Conservation (phyloP, 2,888 invertebrate genomes). For the Platycnemis pennipes region DNA sequence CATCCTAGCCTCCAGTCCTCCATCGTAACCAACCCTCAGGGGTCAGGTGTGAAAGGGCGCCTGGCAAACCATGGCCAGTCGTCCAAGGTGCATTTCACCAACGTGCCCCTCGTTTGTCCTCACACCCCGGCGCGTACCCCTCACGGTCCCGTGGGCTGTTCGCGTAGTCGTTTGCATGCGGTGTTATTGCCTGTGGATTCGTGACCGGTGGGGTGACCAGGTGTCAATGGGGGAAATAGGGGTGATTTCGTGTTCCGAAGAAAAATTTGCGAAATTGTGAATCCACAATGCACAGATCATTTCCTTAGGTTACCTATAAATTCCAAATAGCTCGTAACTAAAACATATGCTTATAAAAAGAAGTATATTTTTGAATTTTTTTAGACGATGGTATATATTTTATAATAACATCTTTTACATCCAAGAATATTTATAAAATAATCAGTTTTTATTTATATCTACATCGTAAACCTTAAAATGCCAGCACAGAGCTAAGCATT, state of each 20-base stretch:
- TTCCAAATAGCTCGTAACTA: too few species aligned
- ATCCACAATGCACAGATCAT: background rate
- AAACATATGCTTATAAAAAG: too few species aligned
- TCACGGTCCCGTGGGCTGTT: background rate
- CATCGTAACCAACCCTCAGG: background rate
- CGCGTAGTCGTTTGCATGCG: background rate
- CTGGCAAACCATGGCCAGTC: background rate
- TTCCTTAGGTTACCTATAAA: background rate
- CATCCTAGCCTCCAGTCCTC: background rate
- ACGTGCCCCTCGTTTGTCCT: background rate
- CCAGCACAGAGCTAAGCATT: too few species aligned
- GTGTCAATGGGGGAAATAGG: background rate
- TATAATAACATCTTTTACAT: too few species aligned
- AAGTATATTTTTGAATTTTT: too few species aligned
- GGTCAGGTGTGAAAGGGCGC: constrained; percentile 37
- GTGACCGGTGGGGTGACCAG: background rate
- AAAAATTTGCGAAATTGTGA: background rate
- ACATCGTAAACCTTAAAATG: too few species aligned
- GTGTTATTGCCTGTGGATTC: constrained; percentile 10
- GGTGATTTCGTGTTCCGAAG: background rate
- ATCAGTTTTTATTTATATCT: too few species aligned
- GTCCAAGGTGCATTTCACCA: background rate
- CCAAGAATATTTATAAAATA: too few species aligned
- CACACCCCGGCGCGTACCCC: background rate
- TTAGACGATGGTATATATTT: too few species aligned